Percentiles rank a stretch among this genome's conserved stretches.
Evolutionary conservation across 2,113 vertebrate genomes (phyloP).

Genomic region (Rhinolophus sinicus): DNA sequence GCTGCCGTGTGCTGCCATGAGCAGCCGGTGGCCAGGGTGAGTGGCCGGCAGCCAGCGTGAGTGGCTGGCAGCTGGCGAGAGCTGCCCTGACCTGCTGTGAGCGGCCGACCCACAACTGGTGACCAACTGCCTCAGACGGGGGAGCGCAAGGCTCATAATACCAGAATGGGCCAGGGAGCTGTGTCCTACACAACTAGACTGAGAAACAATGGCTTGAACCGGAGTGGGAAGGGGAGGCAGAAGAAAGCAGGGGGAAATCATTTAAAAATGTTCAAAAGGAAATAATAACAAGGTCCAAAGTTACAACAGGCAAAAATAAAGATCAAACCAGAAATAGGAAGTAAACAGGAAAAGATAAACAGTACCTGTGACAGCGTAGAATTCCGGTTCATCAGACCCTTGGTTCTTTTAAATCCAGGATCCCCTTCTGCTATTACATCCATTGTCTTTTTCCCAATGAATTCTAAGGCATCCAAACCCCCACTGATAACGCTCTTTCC

Average conservation of each 20-base stretch:
- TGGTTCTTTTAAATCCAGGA: constrained; percentile 97
- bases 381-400: constrained; percentile 93
- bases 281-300: neutral
- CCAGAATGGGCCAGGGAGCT: too few relatives aligned
- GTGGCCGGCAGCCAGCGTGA: too few relatives aligned
- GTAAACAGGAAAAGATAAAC: neutral
- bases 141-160: too few relatives aligned
- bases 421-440: constrained; percentile 98
- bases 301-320: neutral
- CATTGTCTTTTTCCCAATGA: constrained; percentile 99
- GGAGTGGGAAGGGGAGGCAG: too few relatives aligned
- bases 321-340: constrained; percentile 52
- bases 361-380: constrained; percentile 94
- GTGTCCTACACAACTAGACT: too few relatives aligned
- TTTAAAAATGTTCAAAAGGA: constrained; percentile 25
- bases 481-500: constrained; percentile 94
- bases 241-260: neutral
- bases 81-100: too few relatives aligned
- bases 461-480: constrained; percentile 97
- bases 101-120: too few relatives aligned
- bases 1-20: too few relatives aligned
- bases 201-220: too few relatives aligned
- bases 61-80: too few relatives aligned
- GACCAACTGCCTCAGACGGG: too few relatives aligned
- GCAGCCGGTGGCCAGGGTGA: too few relatives aligned